A percentile compares a stretch with the other conserved stretches of the same genome.
Evolutionary conservation across 2,888 invertebrate genomes (phyloP).

Genomic region (Pyrocoelia pectoralis): DNA sequence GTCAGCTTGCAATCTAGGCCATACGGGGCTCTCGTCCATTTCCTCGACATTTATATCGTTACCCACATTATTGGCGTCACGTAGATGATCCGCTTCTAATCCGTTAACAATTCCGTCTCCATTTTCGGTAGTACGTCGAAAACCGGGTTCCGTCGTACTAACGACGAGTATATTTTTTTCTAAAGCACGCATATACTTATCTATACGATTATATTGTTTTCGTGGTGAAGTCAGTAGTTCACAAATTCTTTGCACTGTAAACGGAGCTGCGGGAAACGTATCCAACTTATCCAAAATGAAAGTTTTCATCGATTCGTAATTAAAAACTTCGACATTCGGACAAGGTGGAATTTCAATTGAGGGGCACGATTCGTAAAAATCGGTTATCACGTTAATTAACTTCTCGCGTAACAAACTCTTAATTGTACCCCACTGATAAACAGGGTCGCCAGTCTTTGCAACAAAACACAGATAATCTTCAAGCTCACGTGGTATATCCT

Average conservation of each 20-base stretch:
- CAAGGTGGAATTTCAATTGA: constrained; percentile 81
- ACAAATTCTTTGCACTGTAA: constrained; percentile 95
- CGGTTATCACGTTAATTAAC: constrained; percentile 83
- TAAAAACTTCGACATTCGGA: constrained; percentile 91
- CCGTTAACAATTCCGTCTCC: constrained; percentile 72
- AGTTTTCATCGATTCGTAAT: constrained; percentile 88
- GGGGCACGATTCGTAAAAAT: constrained; percentile 84
- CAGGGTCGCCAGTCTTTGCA: constrained; percentile 92
- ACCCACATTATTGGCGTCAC: constrained; percentile 61
- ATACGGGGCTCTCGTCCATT: constrained; percentile 63
- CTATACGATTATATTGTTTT: constrained; percentile 94
- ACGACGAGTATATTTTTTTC: constrained; percentile 95
- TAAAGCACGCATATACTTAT: constrained; percentile 96
- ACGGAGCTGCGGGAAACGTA: constrained; percentile 88
- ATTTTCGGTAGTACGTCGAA: constrained; percentile 71
- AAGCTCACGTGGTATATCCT: constrained; percentile 86
- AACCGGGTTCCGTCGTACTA: constrained; percentile 75
- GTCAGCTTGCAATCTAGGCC: constrained; percentile 40
- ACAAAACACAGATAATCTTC: constrained; percentile 91
- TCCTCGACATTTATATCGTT: constrained; percentile 67
- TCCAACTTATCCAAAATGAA: constrained; percentile 83
- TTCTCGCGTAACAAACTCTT: constrained; percentile 90
- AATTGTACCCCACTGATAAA: constrained; percentile 90
- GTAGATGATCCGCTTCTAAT: constrained; percentile 64
- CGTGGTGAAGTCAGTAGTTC: constrained; percentile 91